These are phyloP conservation scores for Balanococcus diminutus DNA, from an alignment of 2,888 invertebrate genomes.

Conservation along the genomic window DNA sequence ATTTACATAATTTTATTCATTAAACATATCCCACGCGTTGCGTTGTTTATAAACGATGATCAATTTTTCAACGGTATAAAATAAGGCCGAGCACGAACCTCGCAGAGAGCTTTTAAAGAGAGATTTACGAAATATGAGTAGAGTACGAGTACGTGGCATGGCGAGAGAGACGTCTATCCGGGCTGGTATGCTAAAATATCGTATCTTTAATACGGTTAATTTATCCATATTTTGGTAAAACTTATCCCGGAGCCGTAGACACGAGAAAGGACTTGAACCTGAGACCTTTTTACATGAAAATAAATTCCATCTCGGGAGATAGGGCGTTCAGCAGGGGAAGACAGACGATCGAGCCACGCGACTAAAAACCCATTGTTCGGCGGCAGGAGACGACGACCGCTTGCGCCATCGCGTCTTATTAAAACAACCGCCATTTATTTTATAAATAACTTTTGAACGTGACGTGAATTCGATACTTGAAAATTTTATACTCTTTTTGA, in stretches of 20 bases:
- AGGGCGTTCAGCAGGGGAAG: no score
- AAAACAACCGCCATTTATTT: conserved; percentile 19
- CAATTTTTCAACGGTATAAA: conserved; percentile 12
- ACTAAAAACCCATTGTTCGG: background rate
- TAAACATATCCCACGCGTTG: conserved; percentile 8
- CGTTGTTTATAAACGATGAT: conserved; percentile 23
- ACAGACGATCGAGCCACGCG: background rate
- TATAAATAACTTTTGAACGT: conserved; percentile 37
- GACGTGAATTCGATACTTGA: conserved; percentile 4
- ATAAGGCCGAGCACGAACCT: background rate
- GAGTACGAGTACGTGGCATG: background rate
- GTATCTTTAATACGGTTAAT: background rate
- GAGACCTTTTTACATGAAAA: background rate
- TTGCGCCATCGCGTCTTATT: background rate
- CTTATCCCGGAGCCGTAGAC: background rate
- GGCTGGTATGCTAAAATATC: background rate
- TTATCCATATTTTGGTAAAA: background rate
- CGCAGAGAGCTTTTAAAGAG: background rate
- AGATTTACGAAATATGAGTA: background rate
- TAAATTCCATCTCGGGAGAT: background rate
- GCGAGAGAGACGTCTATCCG: background rate
- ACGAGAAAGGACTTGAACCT: background rate
- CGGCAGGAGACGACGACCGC: background rate
- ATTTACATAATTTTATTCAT: conserved; percentile 27
- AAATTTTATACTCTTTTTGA: conserved; percentile 16